Conservation (phyloP, 2,888 invertebrate genomes). For the Oscheius sp. region DNA sequence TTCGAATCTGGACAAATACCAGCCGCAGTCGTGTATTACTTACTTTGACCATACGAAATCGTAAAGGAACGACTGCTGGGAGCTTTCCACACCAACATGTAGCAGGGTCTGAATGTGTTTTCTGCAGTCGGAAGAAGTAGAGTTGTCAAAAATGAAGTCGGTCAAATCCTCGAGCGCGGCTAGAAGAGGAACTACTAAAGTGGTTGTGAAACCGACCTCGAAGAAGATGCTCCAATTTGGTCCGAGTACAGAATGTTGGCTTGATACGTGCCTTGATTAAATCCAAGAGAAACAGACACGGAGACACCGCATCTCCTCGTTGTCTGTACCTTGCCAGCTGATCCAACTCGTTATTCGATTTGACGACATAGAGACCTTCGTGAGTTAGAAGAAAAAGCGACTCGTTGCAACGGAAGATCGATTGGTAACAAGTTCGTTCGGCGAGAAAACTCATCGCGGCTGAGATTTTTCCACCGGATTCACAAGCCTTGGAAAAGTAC, state of each 20-base stretch:
- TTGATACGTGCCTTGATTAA: slow-evolving; percentile 43
- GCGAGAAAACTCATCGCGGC: slow-evolving; percentile 80
- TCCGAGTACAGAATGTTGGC: neutral
- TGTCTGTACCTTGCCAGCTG: slow-evolving; percentile 61
- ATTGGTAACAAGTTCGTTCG: slow-evolving; percentile 65
- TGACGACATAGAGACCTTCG: slow-evolving; percentile 51
- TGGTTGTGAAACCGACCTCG: neutral
- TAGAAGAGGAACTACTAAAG: neutral
- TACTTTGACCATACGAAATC: slow-evolving; percentile 80
- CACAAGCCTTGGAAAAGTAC: slow-evolving; percentile 79
- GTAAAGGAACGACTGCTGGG: slow-evolving; percentile 75
- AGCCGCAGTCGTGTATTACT: slow-evolving; percentile 34
- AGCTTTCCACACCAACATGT: slow-evolving; percentile 49
- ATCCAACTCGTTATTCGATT: slow-evolving; percentile 55
- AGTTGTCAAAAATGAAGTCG: slow-evolving; percentile 58
- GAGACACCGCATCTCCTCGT: slow-evolving; percentile 50
- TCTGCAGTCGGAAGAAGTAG: slow-evolving; percentile 50
- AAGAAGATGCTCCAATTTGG: slow-evolving; percentile 1
- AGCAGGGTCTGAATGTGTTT: slow-evolving; percentile 61
- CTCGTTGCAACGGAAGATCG: slow-evolving; percentile 41
- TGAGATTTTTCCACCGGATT: slow-evolving; percentile 93
- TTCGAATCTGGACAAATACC: slow-evolving; percentile 73
- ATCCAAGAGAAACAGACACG: slow-evolving; percentile 53
- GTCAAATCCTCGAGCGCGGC: slow-evolving; percentile 47
- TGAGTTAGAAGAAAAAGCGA: slow-evolving; percentile 51